These are phyloP conservation scores for Microctenopoma stevenorrisi DNA, from an alignment of 2,797 vertebrate species.

Conservation along the genomic window DNA sequence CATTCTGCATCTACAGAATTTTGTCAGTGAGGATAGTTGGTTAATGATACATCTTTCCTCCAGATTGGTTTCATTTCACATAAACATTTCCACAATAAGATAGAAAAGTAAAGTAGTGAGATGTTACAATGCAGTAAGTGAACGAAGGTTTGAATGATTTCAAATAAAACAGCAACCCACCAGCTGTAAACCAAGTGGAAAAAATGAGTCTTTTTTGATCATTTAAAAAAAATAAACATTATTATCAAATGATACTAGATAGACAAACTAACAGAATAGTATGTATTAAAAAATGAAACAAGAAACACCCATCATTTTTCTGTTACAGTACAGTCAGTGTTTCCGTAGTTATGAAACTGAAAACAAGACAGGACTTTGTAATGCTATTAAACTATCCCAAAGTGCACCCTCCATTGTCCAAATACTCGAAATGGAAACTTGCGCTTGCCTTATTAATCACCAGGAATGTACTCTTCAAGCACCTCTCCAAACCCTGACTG, in stretches of 20 bases:
- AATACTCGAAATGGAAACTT: slow-evolving; percentile 63
- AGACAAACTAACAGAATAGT: background rate
- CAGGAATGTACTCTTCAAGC: slow-evolving; percentile 60
- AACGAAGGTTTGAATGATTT: too few species aligned
- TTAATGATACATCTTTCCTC: too few species aligned
- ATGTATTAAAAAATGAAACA: background rate
- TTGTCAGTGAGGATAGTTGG: too few species aligned
- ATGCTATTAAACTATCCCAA: slow-evolving; percentile 38
- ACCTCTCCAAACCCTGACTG: slow-evolving; percentile 57
- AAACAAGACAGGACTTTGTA: slow-evolving; percentile 64
- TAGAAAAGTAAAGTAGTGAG: too few species aligned
- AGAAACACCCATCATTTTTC: background rate
- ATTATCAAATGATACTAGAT: background rate
- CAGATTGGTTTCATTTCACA: too few species aligned
- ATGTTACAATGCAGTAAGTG: too few species aligned
- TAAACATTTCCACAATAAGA: too few species aligned
- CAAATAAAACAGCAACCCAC: too few species aligned
- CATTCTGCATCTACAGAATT: too few species aligned
- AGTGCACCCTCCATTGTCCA: slow-evolving; percentile 48
- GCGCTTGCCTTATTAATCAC: slow-evolving; percentile 68
- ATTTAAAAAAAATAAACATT: background rate
- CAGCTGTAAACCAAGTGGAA: too few species aligned
- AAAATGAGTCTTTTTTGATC: too few species aligned
- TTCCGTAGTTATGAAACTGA: slow-evolving; percentile 51
- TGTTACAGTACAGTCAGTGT: slow-evolving; percentile 25